Conservation (phyloP, 2,888 invertebrate genomes). For the Volucella zonaria region DNA sequence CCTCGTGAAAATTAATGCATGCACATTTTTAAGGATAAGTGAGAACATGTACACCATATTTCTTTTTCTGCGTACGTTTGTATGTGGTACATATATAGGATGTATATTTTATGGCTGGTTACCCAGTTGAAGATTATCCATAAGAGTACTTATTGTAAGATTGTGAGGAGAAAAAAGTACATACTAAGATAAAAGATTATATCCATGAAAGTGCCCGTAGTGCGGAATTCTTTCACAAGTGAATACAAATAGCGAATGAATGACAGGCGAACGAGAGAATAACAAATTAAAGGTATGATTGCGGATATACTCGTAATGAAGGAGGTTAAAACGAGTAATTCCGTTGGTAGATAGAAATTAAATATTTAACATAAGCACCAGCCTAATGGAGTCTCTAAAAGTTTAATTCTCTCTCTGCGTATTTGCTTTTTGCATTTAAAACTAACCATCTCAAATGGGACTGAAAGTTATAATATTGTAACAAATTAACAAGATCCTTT, state of each 20-base stretch:
- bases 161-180: conserved; percentile 7
- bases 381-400: conserved; percentile 5
- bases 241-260: neutral
- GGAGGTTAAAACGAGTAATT: neutral
- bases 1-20: conserved; percentile 39
- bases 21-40: conserved; percentile 49
- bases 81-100: neutral
- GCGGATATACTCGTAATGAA: neutral
- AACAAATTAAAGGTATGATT: conserved; percentile 5
- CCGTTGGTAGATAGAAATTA: conserved; percentile 10
- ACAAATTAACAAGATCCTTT: too few species aligned
- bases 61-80: neutral
- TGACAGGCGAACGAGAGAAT: neutral
- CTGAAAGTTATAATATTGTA: too few species aligned
- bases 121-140: neutral
- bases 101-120: neutral
- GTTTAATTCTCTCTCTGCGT: neutral
- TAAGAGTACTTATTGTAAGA: conserved; percentile 9
- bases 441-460: too few species aligned
- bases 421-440: too few species aligned
- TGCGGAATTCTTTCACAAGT: neutral
- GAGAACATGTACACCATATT: conserved; percentile 14
- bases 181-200: neutral
- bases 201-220: neutral
- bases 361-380: conserved; percentile 3